phyloP scores from a whole-genome alignment of 2,797 vertebrate species.

The Gorsachius magnificus region DNA sequence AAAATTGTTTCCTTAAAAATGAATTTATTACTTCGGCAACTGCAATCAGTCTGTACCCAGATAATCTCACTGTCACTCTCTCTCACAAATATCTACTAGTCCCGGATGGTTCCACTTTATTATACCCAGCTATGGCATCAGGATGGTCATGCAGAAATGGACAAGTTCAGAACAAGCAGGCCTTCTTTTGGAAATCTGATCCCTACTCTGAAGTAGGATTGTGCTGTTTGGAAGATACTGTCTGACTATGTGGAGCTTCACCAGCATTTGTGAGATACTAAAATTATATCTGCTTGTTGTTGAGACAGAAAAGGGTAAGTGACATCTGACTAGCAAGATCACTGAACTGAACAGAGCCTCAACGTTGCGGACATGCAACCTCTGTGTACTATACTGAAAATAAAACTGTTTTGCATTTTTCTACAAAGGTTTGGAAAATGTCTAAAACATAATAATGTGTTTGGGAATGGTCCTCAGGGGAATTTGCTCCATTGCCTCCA shows the following conservation, averaged over 20 bases:
- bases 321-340: neutral
- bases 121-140: neutral
- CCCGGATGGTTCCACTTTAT: neutral
- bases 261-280: neutral
- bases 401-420: neutral
- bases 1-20: constrained; percentile 23
- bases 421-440: neutral
- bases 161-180: neutral
- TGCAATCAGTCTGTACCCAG: neutral
- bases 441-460: neutral
- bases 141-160: neutral
- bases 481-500: neutral
- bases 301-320: neutral
- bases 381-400: neutral
- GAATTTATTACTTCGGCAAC: neutral
- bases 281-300: neutral
- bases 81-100: neutral
- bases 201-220: neutral
- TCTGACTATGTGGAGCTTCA: neutral
- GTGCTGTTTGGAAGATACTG: neutral
- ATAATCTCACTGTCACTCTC: neutral
- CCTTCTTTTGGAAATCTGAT: neutral
- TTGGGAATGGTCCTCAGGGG: neutral
- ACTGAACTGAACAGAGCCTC: neutral
- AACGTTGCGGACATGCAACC: neutral